Base-by-base conservation (phyloP, 2,797 vertebrate genomes). In the Poecilia picta region DNA sequence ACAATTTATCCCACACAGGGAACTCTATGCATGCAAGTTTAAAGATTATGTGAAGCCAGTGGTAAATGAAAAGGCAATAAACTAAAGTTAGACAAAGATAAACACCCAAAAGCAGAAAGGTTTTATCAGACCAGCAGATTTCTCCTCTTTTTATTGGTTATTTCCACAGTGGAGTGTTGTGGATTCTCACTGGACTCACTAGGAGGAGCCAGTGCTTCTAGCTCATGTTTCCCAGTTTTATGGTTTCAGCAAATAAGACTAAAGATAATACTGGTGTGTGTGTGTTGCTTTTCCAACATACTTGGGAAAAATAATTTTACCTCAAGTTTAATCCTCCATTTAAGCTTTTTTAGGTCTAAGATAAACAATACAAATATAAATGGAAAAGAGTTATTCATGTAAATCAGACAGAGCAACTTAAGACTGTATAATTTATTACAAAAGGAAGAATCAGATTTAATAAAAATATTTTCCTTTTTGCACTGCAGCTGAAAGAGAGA, bases 1-100 rank as follows among this genome's bases (percentile, higher is more conserved):
- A 76, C 79, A 12, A 82, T 88, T 84, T 81, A 49, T 5, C 70
- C 46, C 81, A 76, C 31, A 79, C 36, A 64, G 80, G 70, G 31
- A 82, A 51, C 72, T 74, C 57, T 79, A 68, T 77, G 31, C 43
- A 55, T 45, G 47, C 10, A 45, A 72, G 71, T 45, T 12, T 57
- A 13, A 16, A 62, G 4, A 45, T 33, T 47, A 74, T 3, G 57
- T 75, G 68, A 33, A 23, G 36, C 39, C 57, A 36, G 51, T 62
- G 49, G 20, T 8, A 36, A 18, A 43, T 57, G 53, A 23, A 75
- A 3, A 72, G 46, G 4, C 66, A 43, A 43, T 13, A 43, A 70
- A 70, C 20, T 70, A 70, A 70, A 70, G 66, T 43, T 43, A 45
- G 33, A 64, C 31, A 64, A 41, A 39, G 39, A 43, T 70, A 70